phyloP scores from a whole-genome alignment of 2,888 invertebrate genomes.

The Eubasilissa splendida region DNA sequence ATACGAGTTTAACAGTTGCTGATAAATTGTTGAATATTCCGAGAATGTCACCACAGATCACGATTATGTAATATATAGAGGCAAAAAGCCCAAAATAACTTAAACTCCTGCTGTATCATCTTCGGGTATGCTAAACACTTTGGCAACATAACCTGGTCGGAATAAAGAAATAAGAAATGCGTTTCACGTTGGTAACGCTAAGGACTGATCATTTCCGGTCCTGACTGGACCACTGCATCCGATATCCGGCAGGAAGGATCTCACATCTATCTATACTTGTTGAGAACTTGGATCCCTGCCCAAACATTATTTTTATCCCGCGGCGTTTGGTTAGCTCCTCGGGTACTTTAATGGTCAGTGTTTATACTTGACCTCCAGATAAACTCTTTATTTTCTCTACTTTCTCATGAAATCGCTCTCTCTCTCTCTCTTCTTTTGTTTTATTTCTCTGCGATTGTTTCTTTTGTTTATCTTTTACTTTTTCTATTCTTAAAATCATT shows the following conservation, averaged over 20 bases:
- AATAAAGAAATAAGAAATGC: not conserved
- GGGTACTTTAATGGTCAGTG: not conserved
- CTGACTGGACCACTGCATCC: constrained; percentile 43
- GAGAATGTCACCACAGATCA: too few species aligned
- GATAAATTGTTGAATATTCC: too few species aligned
- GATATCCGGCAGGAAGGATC: constrained; percentile 26
- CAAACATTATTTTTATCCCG: constrained; percentile 25
- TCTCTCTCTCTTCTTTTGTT: not conserved
- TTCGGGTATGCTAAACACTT: too few species aligned
- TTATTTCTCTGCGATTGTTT: constrained; percentile 5
- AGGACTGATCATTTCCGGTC: constrained; percentile 48
- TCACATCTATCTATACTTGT: constrained; percentile 40
- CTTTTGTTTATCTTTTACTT: not conserved
- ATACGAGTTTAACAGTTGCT: too few species aligned
- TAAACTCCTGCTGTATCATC: too few species aligned
- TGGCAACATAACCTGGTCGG: too few species aligned
- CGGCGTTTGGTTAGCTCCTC: constrained; percentile 11
- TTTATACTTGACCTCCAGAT: constrained; percentile 21
- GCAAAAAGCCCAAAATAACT: too few species aligned
- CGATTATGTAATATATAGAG: too few species aligned
- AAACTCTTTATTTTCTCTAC: constrained; percentile 22
- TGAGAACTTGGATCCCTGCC: constrained; percentile 38
- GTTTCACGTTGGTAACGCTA: constrained; percentile 11
- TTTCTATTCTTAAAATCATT: not conserved
- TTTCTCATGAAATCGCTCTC: not conserved